Evolutionary conservation across 2,797 vertebrate genomes (phyloP), one percentile per base, ranked within the genome.

Genomic region (Chelon auratus): DNA sequence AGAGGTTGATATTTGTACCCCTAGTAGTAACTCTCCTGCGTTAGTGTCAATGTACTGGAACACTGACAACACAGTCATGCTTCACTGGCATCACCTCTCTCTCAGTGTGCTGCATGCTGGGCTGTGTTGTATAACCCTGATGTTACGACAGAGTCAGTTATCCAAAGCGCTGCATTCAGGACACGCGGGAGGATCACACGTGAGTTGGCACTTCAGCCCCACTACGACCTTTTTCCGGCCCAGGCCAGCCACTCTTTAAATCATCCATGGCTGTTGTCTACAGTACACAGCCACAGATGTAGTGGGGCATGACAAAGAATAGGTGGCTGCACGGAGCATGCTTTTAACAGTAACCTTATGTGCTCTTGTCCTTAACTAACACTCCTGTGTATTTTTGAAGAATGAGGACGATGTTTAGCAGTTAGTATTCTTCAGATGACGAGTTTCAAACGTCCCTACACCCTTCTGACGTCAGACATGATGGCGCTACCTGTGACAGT

Each of bases 61-160:
- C 36, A 58, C 62, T 58, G 51, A 75, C 64, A 69, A 24, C 0
- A 20, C 71, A 53, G 72, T 62, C 54, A 56, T 22, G 54, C 68
- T 58, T 64, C 72, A 66, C 36, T 40, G 62, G 54, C 66, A 63
- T 57, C 62, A 13, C 37, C 56, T 61, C 58, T 24, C n/a, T 56
- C 52, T 39, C n/a, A 33, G 62, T 17, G 45, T 65, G 26, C 42
- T 50, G 56, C 52, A 42, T 33, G 52, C 58, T 59, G 53, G 36
- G 62, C 57, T 54, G 39, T 60, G 78, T 87, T 81, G 68, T 77
- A 66, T 78, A 72, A 79, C 73, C 52, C 26, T 14, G 0, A 53
- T 71, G 50, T 81, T 82, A 54, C 63, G 14, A 66, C 39, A 69
- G n/a, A 56, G 24, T 48, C 22, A 47, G 66, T 73, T 83, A 45